phyloP scores from a whole-genome alignment of 2,797 vertebrate genomes.

The Adelosebastes latens region DNA sequence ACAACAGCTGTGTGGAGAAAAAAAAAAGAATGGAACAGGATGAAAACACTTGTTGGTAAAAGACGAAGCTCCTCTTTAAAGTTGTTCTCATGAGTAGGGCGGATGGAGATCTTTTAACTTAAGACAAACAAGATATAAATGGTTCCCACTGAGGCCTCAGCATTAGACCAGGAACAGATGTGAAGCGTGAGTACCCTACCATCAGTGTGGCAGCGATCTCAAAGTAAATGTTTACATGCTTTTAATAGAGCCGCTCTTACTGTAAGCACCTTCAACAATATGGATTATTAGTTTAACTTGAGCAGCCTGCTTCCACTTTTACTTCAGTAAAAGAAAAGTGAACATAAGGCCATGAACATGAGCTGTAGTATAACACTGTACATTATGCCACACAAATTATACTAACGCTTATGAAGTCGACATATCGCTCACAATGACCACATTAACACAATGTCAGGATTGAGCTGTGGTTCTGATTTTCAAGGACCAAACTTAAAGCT shows the following conservation, averaged over 20 bases:
- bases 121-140: conserved; percentile 42
- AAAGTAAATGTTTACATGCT: conserved; percentile 44
- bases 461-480: neutral
- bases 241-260: neutral
- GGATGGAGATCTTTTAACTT: conserved; percentile 29
- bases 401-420: neutral
- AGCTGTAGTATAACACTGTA: neutral
- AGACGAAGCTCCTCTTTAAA: conserved; percentile 21
- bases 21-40: neutral
- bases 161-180: conserved; percentile 47
- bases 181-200: neutral
- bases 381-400: neutral
- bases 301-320: neutral
- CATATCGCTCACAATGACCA: neutral
- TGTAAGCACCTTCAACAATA: neutral
- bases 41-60: neutral
- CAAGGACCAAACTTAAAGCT: neutral
- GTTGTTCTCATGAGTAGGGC: conserved; percentile 30
- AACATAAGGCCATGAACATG: neutral
- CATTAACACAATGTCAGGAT: neutral
- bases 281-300: neutral
- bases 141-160: conserved; percentile 33
- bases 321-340: neutral
- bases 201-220: neutral
- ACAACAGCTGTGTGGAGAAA: neutral